phyloP scores from a whole-genome alignment of 2,113 vertebrate species.

The Colistium nudipinnis region DNA sequence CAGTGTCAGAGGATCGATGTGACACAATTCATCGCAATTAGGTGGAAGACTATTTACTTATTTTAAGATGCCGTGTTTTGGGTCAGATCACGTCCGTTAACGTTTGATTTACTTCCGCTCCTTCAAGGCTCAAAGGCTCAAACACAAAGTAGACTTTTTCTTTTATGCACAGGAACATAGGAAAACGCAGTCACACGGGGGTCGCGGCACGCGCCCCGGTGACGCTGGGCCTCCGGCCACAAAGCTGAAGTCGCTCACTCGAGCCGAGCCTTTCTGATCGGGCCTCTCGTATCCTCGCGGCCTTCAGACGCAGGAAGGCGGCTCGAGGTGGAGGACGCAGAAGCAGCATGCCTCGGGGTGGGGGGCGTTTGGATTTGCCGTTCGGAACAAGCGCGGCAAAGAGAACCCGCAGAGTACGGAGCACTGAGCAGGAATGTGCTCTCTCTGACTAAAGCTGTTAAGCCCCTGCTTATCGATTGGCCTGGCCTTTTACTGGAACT shows the following conservation, averaged over 20 bases:
- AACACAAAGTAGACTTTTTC: not conserved
- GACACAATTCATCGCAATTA: slow-evolving; percentile 14
- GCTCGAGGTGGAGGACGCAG: not conserved
- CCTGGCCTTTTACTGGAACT: slow-evolving; percentile 59
- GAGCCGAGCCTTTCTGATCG: slow-evolving; percentile 12
- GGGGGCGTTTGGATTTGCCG: slow-evolving; percentile 37
- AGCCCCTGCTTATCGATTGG: slow-evolving; percentile 65
- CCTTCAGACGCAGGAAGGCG: slow-evolving; percentile 38
- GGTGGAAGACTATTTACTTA: not conserved
- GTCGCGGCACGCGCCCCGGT: not conserved
- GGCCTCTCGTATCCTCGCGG: slow-evolving; percentile 28
- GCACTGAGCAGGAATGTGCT: slow-evolving; percentile 48
- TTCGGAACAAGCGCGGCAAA: not conserved
- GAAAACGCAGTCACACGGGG: not conserved
- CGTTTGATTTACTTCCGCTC: slow-evolving; percentile 1
- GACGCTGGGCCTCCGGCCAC: slow-evolving; percentile 16
- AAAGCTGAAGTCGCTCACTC: slow-evolving; percentile 24
- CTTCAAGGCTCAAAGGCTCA: not conserved
- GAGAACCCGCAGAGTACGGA: slow-evolving; percentile 32
- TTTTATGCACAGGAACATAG: slow-evolving; percentile 9
- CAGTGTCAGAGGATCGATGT: no score
- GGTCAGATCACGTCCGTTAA: not conserved
- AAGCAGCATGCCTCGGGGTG: slow-evolving; percentile 6
- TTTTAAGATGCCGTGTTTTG: not conserved
- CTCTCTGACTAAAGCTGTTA: slow-evolving; percentile 68